phyloP scores from a whole-genome alignment of 2,113 vertebrate species.

The Cheirogaleus medius region DNA sequence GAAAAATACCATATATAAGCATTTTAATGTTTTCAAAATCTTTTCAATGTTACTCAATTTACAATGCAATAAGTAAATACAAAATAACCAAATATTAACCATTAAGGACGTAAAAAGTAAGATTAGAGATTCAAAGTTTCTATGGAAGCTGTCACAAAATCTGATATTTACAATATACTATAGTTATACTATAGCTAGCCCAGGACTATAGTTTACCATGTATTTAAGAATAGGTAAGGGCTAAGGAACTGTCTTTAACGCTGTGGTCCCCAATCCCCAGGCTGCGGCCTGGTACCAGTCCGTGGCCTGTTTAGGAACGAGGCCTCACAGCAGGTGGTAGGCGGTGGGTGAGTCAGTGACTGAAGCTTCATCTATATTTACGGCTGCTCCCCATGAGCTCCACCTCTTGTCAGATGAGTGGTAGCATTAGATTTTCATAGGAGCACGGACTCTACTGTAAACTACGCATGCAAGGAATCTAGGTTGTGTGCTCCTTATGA shows the following conservation, averaged over 20 bases:
- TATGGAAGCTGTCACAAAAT: background rate
- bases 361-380: no score
- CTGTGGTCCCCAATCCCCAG: no score
- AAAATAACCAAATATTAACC: constrained; percentile 12
- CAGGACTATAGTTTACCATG: background rate
- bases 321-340: no score
- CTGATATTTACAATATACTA: background rate
- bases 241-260: background rate
- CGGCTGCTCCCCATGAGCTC: no score
- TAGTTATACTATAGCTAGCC: background rate
- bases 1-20: background rate
- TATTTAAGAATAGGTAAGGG: background rate
- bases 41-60: constrained; percentile 36
- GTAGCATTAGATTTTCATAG: no score
- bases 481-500: no score
- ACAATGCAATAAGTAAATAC: background rate
- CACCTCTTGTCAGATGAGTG: no score
- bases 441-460: no score
- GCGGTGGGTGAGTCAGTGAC: no score
- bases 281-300: no score
- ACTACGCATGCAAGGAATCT: no score
- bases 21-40: constrained; percentile 20
- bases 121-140: background rate
- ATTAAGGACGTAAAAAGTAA: background rate
- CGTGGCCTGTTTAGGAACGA: no score